phyloP scores from a whole-genome alignment of 2,888 invertebrate species.

The Oscheius sp. region DNA sequence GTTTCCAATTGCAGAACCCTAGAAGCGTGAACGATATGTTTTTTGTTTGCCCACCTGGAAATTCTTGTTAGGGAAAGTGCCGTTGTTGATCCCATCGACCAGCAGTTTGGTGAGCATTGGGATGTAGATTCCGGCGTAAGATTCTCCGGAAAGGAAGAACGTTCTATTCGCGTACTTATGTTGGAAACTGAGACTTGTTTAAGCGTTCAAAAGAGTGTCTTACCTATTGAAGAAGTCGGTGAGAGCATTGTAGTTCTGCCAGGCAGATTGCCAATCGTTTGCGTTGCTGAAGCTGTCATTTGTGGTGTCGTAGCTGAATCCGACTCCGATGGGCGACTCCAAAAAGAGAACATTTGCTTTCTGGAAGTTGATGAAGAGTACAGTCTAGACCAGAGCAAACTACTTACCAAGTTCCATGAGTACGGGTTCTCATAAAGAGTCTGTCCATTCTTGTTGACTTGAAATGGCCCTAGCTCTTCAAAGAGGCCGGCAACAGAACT shows the following conservation, averaged over 20 bases:
- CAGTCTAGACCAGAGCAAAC: background rate
- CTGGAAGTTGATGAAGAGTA: slow-evolving; percentile 59
- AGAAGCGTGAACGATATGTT: slow-evolving; percentile 22
- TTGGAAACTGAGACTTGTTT: slow-evolving; percentile 56
- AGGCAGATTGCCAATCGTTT: slow-evolving; percentile 62
- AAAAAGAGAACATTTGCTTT: slow-evolving; percentile 76
- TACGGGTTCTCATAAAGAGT: slow-evolving; percentile 71
- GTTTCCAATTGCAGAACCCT: slow-evolving; percentile 72
- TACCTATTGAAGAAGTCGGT: slow-evolving; percentile 75
- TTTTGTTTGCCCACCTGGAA: slow-evolving; percentile 50
- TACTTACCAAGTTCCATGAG: slow-evolving; percentile 71
- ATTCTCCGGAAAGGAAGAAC: slow-evolving; percentile 76
- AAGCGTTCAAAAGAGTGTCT: slow-evolving; percentile 1
- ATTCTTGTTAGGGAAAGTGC: slow-evolving; percentile 58
- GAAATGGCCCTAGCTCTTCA: slow-evolving; percentile 75
- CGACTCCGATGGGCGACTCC: slow-evolving; percentile 75
- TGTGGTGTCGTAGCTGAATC: slow-evolving; percentile 70
- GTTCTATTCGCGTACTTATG: slow-evolving; percentile 74
- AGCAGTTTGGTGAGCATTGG: slow-evolving; percentile 74
- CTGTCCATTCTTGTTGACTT: slow-evolving; percentile 65
- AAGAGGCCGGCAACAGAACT: slow-evolving; percentile 61
- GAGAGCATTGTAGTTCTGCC: slow-evolving; percentile 76
- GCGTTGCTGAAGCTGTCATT: slow-evolving; percentile 46
- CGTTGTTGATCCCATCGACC: slow-evolving; percentile 62
- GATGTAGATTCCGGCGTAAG: slow-evolving; percentile 76